A percentile compares a stretch with the other conserved stretches of the same genome.
Evolutionary conservation across 2,888 invertebrate genomes (phyloP).

Genomic region (Clunio marinus): DNA sequence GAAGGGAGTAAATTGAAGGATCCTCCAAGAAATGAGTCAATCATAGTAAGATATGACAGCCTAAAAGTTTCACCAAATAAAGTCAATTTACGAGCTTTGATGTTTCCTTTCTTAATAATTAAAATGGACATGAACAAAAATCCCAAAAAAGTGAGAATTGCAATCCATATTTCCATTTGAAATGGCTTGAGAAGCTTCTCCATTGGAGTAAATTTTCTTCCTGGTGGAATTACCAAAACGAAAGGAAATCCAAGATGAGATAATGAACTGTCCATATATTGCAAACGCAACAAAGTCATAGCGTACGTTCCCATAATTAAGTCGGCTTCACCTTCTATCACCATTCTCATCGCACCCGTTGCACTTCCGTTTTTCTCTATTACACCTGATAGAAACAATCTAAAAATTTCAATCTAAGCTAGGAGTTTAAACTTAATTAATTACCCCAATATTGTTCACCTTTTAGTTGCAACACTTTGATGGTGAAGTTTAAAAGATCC

Average conservation of each 20-base stretch:
- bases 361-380: not conserved
- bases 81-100: not conserved
- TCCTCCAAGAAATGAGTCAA: not conserved
- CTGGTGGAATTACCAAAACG: not conserved
- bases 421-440: not conserved
- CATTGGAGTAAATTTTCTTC: not conserved
- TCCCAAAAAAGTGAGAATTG: not conserved
- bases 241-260: not conserved
- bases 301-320: conserved; percentile 11
- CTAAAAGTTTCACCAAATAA: not conserved
- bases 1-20: not conserved
- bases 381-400: no score
- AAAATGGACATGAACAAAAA: no score
- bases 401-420: no score
- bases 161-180: not conserved
- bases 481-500: no score
- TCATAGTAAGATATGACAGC: not conserved
- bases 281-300: not conserved
- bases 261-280: not conserved
- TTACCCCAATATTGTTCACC: conserved; percentile 10
- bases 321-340: not conserved
- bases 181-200: conserved; percentile 21
- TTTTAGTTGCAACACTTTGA: not conserved
- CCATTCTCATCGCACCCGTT: not conserved
- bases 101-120: no score